phyloP scores from a whole-genome alignment of 2,888 invertebrate genomes.

The Mesorhabditis sp. region DNA sequence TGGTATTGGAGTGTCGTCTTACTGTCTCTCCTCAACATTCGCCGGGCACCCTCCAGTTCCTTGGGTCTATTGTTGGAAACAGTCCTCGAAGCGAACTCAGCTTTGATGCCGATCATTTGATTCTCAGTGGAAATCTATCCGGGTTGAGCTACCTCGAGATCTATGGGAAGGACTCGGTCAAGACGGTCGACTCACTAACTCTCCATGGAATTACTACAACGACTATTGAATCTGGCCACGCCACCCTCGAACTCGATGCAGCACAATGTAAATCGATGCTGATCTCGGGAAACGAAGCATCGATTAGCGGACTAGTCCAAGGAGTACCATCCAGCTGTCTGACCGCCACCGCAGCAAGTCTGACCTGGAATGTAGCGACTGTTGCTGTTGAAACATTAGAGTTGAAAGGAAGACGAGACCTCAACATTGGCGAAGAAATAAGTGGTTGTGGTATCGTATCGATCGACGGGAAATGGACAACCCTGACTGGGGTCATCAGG shows the following conservation, averaged over 20 bases:
- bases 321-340: not conserved
- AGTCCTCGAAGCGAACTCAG: constrained; percentile 26
- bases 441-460: not conserved
- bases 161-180: not conserved
- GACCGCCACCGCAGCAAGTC: not conserved
- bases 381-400: not conserved
- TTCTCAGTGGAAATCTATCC: constrained; percentile 26
- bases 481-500: constrained; percentile 13
- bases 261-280: not conserved
- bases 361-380: not conserved
- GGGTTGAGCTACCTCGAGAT: constrained; percentile 11
- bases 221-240: not conserved
- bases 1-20: constrained; percentile 7
- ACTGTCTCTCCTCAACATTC: not conserved
- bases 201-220: not conserved
- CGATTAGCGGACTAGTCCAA: not conserved
- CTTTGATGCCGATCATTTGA: constrained; percentile 23
- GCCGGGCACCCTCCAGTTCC: constrained; percentile 13
- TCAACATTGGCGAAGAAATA: constrained; percentile 4
- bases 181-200: not conserved
- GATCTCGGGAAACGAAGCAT: not conserved
- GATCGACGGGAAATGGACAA: constrained; percentile 28
- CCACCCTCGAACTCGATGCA: not conserved
- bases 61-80: constrained; percentile 29
- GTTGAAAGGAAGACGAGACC: constrained; percentile 9